Base-by-base conservation (phyloP, 2,888 invertebrate species). In the Hydrotaea diabolus region DNA sequence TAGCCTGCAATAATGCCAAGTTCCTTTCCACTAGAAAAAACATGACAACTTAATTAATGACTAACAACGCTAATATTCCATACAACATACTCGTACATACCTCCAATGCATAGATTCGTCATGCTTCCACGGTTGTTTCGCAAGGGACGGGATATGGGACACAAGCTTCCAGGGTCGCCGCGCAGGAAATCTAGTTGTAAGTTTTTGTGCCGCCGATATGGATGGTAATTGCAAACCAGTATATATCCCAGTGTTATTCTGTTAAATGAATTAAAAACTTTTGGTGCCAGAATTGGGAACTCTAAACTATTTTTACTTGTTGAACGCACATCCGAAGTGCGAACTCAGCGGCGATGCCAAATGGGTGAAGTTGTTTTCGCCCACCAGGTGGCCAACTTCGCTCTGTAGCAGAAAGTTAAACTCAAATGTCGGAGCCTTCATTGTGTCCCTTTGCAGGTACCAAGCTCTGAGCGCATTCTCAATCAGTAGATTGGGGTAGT, bases 401-500 rank as follows among this genome's bases (percentile, higher is more conserved):
- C 23, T 62, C 15, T 74, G 74, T n/a, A 73, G 11, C 2, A 59
- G 4, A 23, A 9, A 21, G 46, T 46, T 74, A 7, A 59, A 74
- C 19, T 39, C 26, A n/a, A 23, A 59, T 15, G 11, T 46, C 2
- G 74, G 74, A 2, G 73, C n/a, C 0, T 4, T 43, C 73, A 74
- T 57, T 13, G 21, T 23, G 43, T 74, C 73, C 7, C 59, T 21
- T 23, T 74, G 59, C 43, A 74, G 9, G 15, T 74, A 74, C 73
- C 73, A 74, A 8, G 73, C 43, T 1, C 73, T 55, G 2, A 74
- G n/a, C 4, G 73, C 73, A 62, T 74, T 74, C 36, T 74, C 74
- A 46, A 74, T 62, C 3, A 74, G 46, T 2, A 74, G 21, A n/a
- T 74, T 74, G 8, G 74, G 74, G 21, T 74, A 74, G 46, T 74